Base-by-base conservation (phyloP, 2,888 invertebrate species). In the Choristoneura rosaceana region DNA sequence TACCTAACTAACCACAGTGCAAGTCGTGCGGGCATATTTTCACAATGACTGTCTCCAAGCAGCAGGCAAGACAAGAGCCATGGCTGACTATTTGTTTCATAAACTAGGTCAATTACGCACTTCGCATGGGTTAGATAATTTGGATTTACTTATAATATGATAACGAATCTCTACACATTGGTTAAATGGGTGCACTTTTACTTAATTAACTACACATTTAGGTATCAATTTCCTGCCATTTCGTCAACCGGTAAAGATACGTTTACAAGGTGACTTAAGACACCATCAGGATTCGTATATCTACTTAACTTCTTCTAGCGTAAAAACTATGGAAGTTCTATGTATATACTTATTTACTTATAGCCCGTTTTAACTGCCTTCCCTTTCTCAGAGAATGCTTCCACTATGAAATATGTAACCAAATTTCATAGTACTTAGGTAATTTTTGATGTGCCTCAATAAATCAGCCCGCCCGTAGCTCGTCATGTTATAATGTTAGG, bases 51-150 rank as follows among this genome's bases (percentile, higher is more conserved):
- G 81, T 47, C 47, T 34, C 38, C 45, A 43, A 45, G n/a, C 38
- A 25, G 69, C 17, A 33, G 47, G 33, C 12, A 33, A 25, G 43
- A 25, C 14, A 43, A 25, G 25, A 38, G 38, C 55, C 41, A 63
- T 75, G 78, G 76, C 84, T 91, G 90, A 91, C 84, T 92, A 89
- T 88, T 90, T 91, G 90, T 91, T 85, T 85, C 84, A 76, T 77
- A 82, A 91, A 87, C 82, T 90, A 80, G 91, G 91, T 87, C 91
- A 87, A 88, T 84, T 82, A 84, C 60, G 60, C 60, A 66, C 83
- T 86, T 78, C 79, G 85, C 85, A 85, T 85, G 86, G 84, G 87
- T 87, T 14, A 8, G 25, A 5, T 52, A 55, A 43, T 43, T 43
- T 12, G 12, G 43, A 43, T 43, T 50, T 17, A 2, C 79, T 5